Base-by-base conservation (phyloP, 2,888 invertebrate genomes). In the Eledone cirrhosa region DNA sequence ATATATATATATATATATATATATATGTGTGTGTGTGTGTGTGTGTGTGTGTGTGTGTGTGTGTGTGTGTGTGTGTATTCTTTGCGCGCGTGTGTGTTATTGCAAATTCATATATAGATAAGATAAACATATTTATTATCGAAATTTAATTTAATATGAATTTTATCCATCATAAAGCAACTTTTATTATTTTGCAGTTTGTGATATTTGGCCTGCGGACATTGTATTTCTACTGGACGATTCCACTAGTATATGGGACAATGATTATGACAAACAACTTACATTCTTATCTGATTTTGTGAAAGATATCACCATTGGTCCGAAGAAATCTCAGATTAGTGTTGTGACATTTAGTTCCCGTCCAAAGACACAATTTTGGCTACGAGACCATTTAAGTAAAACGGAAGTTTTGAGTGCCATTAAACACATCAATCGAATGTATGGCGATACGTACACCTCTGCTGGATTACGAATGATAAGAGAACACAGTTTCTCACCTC, bases 131-230 rank as follows among this genome's bases (percentile, higher is more conserved):
- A 41, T 41, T 41, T 41, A 11, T 41, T 8, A 41, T 41, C 11
- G 41, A 41, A 41, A 41, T 11, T 41, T 8, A 5, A 8, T 41
- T 41, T 41, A 11, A 8, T 41, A 41, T 41, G 41, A 41, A 41
- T 41, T 5, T 41, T 8, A 41, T 41, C 8, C 11, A 41, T 41
- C 41, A 8, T 41, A 8, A 41, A 41, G 11, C 41, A 41, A 41
- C 11, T 41, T 63, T 63, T n/a, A 8, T 63, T 63, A 24, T n/a
- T 27, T 75, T 75, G 8, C 47, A 75, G 75, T 75, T 48, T 75
- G 75, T 13, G 75, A 48, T 24, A 75, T 75, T 48, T 48, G 75
- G 47, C 75, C 75, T n/a, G 75, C 75, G 14, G 75, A 75, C 75
- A 75, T 75, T 19, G 75, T 75, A 19, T 75, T 75, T 8, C 19